These are phyloP conservation scores for Neoseiulus cucumeris DNA, from an alignment of 1,140 invertebrate species.

Conservation along the genomic window DNA sequence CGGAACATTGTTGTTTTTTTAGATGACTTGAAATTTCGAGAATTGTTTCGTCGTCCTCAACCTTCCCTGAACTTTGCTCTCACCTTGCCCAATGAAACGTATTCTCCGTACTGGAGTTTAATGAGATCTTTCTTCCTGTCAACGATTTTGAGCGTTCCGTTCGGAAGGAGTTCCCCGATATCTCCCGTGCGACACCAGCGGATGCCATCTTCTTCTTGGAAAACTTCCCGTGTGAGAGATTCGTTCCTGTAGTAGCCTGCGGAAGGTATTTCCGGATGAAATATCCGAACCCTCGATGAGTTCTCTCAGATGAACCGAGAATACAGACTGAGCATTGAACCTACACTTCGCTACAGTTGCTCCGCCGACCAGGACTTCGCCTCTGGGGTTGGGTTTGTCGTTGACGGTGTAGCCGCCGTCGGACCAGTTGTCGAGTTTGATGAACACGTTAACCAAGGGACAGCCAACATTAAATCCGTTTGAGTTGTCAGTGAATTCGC, in stretches of 20 bases:
- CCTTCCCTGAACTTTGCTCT: too few species aligned
- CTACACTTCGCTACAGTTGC: slow-evolving; percentile 30
- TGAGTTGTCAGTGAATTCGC: slow-evolving; percentile 28
- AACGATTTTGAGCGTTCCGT: slow-evolving; percentile 19
- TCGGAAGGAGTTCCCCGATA: slow-evolving; percentile 18
- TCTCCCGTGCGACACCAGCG: slow-evolving; percentile 18
- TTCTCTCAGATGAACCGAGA: too few species aligned
- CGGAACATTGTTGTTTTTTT: not conserved
- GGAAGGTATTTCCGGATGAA: not conserved
- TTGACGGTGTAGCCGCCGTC: slow-evolving; percentile 63
- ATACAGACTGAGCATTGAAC: not conserved
- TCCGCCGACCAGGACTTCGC: slow-evolving; percentile 68
- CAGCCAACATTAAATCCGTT: slow-evolving; percentile 21
- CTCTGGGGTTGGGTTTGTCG: slow-evolving; percentile 70
- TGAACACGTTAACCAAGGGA: slow-evolving; percentile 30
- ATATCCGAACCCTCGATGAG: too few species aligned
- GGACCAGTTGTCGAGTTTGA: slow-evolving; percentile 31
- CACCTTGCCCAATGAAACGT: slow-evolving; percentile 23
- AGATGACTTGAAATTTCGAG: not conserved
- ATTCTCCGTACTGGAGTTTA: slow-evolving; percentile 36
- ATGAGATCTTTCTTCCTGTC: slow-evolving; percentile 36
- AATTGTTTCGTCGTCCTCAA: not conserved
- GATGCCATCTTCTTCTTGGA: slow-evolving; percentile 14
- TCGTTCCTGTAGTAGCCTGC: slow-evolving; percentile 15
- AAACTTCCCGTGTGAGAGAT: slow-evolving; percentile 14